Base-by-base conservation (phyloP, 2,888 invertebrate genomes). In the Acleris laterana region DNA sequence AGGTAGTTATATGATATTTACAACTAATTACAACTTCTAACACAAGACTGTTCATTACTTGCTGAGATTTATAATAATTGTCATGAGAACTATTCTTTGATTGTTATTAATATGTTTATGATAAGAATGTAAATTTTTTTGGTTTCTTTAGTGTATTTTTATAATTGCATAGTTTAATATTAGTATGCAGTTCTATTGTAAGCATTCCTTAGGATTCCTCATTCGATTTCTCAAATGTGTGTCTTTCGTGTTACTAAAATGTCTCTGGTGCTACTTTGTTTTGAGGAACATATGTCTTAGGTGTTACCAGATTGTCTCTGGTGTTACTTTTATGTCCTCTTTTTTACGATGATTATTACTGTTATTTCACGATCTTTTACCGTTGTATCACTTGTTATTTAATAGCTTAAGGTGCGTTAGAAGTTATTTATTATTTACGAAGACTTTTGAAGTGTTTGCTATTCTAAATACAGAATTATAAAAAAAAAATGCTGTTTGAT, bases 261-360 rank as follows among this genome's bases (percentile, higher is more conserved):
- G 20, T 20, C 20, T 20, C 3, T 20, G 20, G 20, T 20, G 20
- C 3, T 48, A 48, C 48, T 48, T 48, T 48, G 48, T 48, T 48
- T 48, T 48, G 48, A 48, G 48, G 48, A 48, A 48, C 48, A 48
- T 48, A 19, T 48, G 48, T 48, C 48, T 19, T 17, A 48, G 48
- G 48, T 48, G 17, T 48, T 48, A 48, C 48, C 48, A 48, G 48
- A 48, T 48, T 48, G 19, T 48, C n/a, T 48, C 48, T 48, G 48
- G 48, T 19, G n/a, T 48, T 48, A 48, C 48, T 48, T 48, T 17
- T 17, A 48, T 17, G 48, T 48, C 48, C 48, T 48, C 48, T 17
- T 48, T 48, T 48, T 48, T 48, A 48, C 48, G 48, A 48, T 48
- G 48, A 48, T 46, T 46, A 46, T 46, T 46, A 46, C 46, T 48